Evolutionary conservation across 2,797 vertebrate species (phyloP).

Genomic region (Enteromius anoplus): DNA sequence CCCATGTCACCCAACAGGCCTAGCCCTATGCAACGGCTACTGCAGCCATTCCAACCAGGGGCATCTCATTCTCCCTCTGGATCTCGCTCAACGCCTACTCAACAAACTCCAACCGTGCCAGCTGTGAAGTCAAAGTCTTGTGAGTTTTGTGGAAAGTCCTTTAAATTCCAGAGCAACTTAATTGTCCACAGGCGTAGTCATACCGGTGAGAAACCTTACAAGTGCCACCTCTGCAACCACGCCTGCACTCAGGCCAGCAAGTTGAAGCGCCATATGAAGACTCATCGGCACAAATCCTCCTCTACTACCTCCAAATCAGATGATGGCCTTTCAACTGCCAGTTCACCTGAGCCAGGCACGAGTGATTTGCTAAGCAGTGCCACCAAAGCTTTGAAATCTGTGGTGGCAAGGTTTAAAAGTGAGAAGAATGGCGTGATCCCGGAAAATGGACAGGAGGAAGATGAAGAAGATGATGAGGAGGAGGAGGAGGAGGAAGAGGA

Average conservation of each 20-base stretch:
- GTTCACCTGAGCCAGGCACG: conserved; percentile 94
- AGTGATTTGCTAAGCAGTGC: conserved; percentile 92
- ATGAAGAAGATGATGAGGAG: conserved; percentile 89
- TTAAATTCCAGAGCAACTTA: conserved; percentile 99
- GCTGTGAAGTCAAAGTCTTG: conserved; percentile 93
- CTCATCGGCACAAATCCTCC: conserved; percentile 95
- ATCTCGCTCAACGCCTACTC: conserved; percentile 82
- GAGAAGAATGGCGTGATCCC: conserved; percentile 89
- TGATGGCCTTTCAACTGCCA: conserved; percentile 90
- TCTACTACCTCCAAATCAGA: conserved; percentile 91
- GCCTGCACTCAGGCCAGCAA: conserved; percentile 99
- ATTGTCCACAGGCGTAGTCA: conserved; percentile 97
- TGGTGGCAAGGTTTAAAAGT: conserved; percentile 96
- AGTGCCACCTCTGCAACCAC: conserved; percentile 97
- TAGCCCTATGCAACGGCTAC: conserved; percentile 97
- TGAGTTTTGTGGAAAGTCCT: conserved; percentile 97
- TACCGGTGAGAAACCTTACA: conserved; percentile 98
- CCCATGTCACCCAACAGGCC: conserved; percentile 95
- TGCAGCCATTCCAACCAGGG: conserved; percentile 96
- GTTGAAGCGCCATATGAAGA: conserved; percentile 98
- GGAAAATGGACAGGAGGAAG: conserved; percentile 93
- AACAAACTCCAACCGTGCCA: conserved; percentile 80
- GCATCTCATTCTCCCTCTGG: conserved; percentile 90
- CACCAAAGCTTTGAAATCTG: conserved; percentile 93
- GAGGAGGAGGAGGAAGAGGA: conserved; percentile 94